Conservation (phyloP, 2,888 invertebrate genomes). For the Caenorhabditis sp. region DNA sequence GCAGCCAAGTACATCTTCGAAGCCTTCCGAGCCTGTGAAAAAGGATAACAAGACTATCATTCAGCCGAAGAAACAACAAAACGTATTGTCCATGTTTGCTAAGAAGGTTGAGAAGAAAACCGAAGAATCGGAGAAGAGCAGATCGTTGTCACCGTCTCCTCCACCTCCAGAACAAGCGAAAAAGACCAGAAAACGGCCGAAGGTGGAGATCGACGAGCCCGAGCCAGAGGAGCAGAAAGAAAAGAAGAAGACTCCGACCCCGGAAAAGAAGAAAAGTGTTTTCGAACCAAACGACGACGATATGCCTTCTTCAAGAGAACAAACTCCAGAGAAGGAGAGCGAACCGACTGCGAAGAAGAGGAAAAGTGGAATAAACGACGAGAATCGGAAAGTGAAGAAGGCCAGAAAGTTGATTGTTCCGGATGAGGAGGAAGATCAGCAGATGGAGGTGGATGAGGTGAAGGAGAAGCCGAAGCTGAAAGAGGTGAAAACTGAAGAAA, state of each 20-base stretch:
- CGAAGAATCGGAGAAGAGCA: slow-evolving; percentile 9
- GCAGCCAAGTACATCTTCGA: slow-evolving; percentile 15
- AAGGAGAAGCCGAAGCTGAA: slow-evolving; percentile 12
- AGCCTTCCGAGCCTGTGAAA: slow-evolving; percentile 1
- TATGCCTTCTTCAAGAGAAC: slow-evolving; percentile 41
- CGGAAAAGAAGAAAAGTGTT: slow-evolving; percentile 22
- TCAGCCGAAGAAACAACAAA: slow-evolving; percentile 30
- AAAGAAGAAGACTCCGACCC: slow-evolving; percentile 15
- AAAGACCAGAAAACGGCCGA: slow-evolving; percentile 48
- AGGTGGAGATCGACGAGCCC: slow-evolving; percentile 48
- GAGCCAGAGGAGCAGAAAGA: slow-evolving; percentile 15
- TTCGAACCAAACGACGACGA: slow-evolving; percentile 22
- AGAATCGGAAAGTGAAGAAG: slow-evolving; percentile 41
- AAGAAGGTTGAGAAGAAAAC: slow-evolving; percentile 24
- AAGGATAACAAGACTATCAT: slow-evolving; percentile 20
- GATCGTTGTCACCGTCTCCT: slow-evolving; percentile 14
- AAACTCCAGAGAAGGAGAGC: slow-evolving; percentile 37
- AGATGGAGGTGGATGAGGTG: slow-evolving; percentile 5
- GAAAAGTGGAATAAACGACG: slow-evolving; percentile 41
- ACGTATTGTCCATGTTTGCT: slow-evolving; percentile 40
- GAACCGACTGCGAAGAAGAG: slow-evolving; percentile 25
- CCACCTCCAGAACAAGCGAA: slow-evolving; percentile 5
- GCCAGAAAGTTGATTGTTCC: slow-evolving; percentile 20
- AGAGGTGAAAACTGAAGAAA: background rate
- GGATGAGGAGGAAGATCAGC: slow-evolving; percentile 27